Evolutionary conservation across 2,797 vertebrate genomes (phyloP), one percentile per base, ranked within the genome.

Genomic region (Rhincodon typus): DNA sequence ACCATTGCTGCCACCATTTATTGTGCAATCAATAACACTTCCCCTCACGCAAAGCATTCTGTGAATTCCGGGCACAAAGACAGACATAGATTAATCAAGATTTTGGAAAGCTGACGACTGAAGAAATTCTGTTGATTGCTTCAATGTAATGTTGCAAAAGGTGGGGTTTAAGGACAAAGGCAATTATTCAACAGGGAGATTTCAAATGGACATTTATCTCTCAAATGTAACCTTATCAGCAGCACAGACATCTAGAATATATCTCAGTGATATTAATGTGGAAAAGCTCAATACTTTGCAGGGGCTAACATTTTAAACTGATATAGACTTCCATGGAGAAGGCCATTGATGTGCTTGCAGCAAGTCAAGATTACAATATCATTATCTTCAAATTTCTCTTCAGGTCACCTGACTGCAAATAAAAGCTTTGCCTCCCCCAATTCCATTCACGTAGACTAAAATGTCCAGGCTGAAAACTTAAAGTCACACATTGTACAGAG

Each of bases 11-110:
- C 66, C 88, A 91, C 5, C 19, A 21, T n/a, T 91, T 21, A 91
- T 91, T 67, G 88, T 17, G 57, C 88, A 66, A 91, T 91, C 88
- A 62, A 91, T 91, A 91, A 91, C 88, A 38, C n/a, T n/a, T n/a
- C 34, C 53, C n/a, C 34, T 21, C 2, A 10, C 7, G 38, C 19
- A 7, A 6, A 84, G 21, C 82, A 2, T 66, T 91, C 57, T 38
- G 34, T 91, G 88, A 38, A 7, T 15, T 38, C 34, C 19, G 6
- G 4, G 19, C 30, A 21, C 53, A 91, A 91, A 91, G 30, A 62
- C 57, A 91, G 38, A 66, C 21, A 30, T 34, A 91, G 88, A 66
- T 91, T 66, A 91, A 62, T 91, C 88, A 91, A 38, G 57, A 67
- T 34, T 66, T 66, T 91, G 5, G 88, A 38, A 91, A 38, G 66